Conservation (phyloP, 2,797 vertebrate species). For the Periophthalmus magnuspinnatus region DNA sequence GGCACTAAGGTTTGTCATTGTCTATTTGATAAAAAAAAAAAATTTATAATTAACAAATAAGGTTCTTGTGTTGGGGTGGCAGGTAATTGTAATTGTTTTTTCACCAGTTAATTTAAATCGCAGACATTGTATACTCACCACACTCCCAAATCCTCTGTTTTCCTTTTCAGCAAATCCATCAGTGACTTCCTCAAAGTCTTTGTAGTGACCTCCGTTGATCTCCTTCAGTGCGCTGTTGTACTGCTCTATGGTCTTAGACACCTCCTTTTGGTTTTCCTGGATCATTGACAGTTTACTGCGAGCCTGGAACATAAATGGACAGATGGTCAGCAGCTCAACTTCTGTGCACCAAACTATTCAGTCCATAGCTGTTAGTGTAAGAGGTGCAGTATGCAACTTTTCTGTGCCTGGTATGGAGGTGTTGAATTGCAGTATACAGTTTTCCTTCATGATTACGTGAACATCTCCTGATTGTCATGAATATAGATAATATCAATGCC, state of each 20-base stretch:
- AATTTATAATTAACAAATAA: no score
- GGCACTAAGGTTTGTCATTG: no score
- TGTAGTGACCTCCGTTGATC: slow-evolving; percentile 77
- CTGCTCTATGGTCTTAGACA: slow-evolving; percentile 85
- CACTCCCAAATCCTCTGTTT: slow-evolving; percentile 74
- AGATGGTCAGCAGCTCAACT: background rate
- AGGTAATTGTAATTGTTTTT: no score
- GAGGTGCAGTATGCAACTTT: no score
- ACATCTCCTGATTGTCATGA: background rate
- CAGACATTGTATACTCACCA: slow-evolving; percentile 69
- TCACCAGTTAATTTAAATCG: background rate
- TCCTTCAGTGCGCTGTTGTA: slow-evolving; percentile 82
- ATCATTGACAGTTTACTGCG: slow-evolving; percentile 87
- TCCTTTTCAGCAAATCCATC: slow-evolving; percentile 81
- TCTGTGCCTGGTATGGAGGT: no score
- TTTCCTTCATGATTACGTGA: no score
- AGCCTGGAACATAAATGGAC: slow-evolving; percentile 74
- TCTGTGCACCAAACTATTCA: background rate
- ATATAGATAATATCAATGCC: background rate
- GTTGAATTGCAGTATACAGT: no score
- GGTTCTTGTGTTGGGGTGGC: no score
- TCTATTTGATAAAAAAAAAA: no score
- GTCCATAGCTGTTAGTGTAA: background rate
- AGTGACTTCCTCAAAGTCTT: slow-evolving; percentile 80
- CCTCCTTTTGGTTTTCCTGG: slow-evolving; percentile 87